These are phyloP conservation scores for Gibbula magus DNA, from an alignment of 2,888 invertebrate species.

Conservation along the genomic window DNA sequence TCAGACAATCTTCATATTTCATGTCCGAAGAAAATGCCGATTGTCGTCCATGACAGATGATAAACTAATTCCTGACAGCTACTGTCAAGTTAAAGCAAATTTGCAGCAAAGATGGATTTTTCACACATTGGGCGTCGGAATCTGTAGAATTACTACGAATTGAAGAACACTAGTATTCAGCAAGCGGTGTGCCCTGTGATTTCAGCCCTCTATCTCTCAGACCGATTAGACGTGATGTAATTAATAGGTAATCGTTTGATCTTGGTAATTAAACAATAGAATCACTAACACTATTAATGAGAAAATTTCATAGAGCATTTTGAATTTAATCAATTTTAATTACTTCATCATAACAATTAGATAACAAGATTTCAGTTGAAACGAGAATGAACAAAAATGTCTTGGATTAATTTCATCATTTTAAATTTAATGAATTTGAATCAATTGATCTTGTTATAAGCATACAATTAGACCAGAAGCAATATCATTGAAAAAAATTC, in stretches of 20 bases:
- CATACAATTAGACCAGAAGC: too few relatives aligned
- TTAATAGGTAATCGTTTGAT: background rate
- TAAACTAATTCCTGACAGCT: slow-evolving; percentile 38
- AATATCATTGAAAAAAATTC: too few relatives aligned
- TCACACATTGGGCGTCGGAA: slow-evolving; percentile 24
- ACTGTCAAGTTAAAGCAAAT: slow-evolving; percentile 34
- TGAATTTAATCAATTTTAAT: too few relatives aligned
- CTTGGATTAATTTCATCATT: too few relatives aligned
- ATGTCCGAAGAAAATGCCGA: slow-evolving; percentile 39
- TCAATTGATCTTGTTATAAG: too few relatives aligned
- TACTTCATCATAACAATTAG: too few relatives aligned
- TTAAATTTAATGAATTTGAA: too few relatives aligned
- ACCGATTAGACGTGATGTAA: background rate
- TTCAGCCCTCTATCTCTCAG: slow-evolving; percentile 22
- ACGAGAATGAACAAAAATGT: too few relatives aligned
- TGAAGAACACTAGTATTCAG: slow-evolving; percentile 26
- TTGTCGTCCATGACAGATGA: slow-evolving; percentile 40
- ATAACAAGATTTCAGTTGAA: too few relatives aligned
- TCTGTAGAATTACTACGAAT: background rate
- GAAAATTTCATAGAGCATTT: too few relatives aligned
- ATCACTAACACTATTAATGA: too few relatives aligned
- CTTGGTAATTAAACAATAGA: background rate
- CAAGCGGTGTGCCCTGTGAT: slow-evolving; percentile 28
- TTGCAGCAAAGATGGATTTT: slow-evolving; percentile 32
- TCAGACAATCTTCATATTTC: slow-evolving; percentile 43